Conservation (phyloP, 2,113 vertebrate species). For the Jacana jacana region DNA sequence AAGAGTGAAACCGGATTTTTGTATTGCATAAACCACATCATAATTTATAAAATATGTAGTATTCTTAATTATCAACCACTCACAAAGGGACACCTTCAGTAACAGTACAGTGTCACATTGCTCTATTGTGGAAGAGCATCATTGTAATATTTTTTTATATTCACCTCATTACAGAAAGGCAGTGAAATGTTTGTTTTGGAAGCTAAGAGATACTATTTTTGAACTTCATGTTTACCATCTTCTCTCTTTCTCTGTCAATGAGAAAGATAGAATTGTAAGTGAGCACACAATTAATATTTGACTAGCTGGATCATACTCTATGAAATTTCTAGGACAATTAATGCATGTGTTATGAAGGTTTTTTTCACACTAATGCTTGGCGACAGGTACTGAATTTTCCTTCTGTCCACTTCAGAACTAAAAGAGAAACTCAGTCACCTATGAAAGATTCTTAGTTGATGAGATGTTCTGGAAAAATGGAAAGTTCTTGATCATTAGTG, state of each 20-base stretch:
- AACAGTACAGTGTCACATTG: background rate
- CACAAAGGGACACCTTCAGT: background rate
- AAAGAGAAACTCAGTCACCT: background rate
- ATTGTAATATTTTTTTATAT: background rate
- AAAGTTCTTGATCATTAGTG: background rate
- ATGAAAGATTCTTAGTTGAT: background rate
- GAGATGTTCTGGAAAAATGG: background rate
- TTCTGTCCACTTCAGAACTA: background rate
- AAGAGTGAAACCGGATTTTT: background rate
- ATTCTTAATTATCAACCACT: background rate
- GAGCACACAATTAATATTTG: background rate
- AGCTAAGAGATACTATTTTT: background rate
- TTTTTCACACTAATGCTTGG: background rate
- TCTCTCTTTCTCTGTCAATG: background rate
- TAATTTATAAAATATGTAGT: rapidly evolving
- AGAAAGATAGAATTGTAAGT: background rate
- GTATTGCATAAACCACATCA: rapidly evolving
- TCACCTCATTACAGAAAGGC: background rate
- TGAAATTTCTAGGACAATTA: background rate
- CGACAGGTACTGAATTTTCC: background rate
- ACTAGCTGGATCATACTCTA: background rate
- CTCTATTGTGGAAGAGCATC: background rate
- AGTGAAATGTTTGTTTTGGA: background rate
- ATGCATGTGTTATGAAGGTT: rapidly evolving
- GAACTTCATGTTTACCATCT: background rate